Conservation (phyloP, 2,797 vertebrate species). For the Cacajao melanocephalus region DNA sequence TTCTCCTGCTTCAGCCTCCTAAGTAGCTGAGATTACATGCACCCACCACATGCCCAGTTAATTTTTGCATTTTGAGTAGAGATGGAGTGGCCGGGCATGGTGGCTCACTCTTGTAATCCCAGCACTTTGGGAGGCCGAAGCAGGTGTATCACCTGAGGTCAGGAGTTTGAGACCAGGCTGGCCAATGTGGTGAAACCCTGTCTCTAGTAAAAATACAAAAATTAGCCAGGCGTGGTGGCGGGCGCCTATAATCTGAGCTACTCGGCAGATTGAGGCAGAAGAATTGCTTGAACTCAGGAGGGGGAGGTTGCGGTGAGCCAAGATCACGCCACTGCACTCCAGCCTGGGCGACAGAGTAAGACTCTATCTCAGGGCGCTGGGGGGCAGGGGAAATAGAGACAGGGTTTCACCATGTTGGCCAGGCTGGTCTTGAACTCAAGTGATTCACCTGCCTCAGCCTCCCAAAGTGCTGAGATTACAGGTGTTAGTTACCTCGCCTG, state of each 20-base stretch:
- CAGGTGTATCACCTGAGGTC: not conserved
- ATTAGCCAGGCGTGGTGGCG: no score
- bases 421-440: not conserved
- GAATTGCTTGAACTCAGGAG: no score
- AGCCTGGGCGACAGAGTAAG: not conserved
- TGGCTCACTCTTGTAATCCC: not conserved
- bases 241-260: no score
- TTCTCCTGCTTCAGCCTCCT: no score
- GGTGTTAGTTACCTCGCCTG: not conserved
- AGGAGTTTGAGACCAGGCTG: not conserved
- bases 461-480: not conserved
- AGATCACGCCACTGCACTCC: not conserved
- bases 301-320: not conserved
- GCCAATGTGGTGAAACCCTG: not conserved
- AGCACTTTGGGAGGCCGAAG: not conserved
- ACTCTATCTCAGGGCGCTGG: no score
- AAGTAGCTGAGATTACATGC: no score
- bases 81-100: fast-evolving
- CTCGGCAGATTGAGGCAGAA: no score
- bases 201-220: no score
- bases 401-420: not conserved
- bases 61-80: not conserved
- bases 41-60: no score
- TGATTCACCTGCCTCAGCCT: not conserved
- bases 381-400: not conserved